Base-by-base conservation (phyloP, 1,140 invertebrate genomes). In the Caenorhabditis remanei region DNA sequence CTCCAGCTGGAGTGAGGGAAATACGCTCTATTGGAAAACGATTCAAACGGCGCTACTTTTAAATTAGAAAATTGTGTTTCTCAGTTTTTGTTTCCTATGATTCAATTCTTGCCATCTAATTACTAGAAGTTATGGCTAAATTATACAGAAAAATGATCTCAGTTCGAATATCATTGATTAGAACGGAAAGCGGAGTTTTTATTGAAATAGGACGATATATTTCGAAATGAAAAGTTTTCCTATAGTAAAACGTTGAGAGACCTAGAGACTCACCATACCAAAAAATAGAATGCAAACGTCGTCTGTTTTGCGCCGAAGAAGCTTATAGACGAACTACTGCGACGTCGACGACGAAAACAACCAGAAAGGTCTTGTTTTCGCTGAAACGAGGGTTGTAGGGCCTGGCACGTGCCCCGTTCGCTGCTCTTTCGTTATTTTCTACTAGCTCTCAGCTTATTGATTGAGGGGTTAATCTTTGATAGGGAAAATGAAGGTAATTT, bases 321-420 rank as follows among this genome's bases (percentile, higher is more conserved):
- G 61, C 61, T 63, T 63, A 63, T 63, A 58, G 19, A 8, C 16
- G n/a, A 63, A 32, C 61, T 24, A 40, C 8, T 14, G 24, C 61
- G 21, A 19, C 58, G 21, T 6, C 58, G 61, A 32, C 21, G 8
- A 40, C 61, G 61, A 63, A 63, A 71, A 71, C 40, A 71, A 71
- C 65, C 16, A 32, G 43, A 79, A 79, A 79, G 71, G 32, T 50
- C 71, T 50, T 79, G 71, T 79, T 79, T 79, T 79, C 21, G 71
- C 40, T 50, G 19, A 43, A 50, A 50, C 46, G n/a, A 43, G 14
- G 8, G 56, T 8, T 14, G 14, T 0, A 50, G 46, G 11, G 46
- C n/a, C 19, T 79, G 46, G 71, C 71, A 79, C 71, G 71, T 53
- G 71, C 46, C 71, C 71, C 46, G 46, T 48, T 48, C 71, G 41